These are phyloP conservation scores for Drosophila melanica DNA, from an alignment of 1,140 invertebrate species.

Conservation along the genomic window DNA sequence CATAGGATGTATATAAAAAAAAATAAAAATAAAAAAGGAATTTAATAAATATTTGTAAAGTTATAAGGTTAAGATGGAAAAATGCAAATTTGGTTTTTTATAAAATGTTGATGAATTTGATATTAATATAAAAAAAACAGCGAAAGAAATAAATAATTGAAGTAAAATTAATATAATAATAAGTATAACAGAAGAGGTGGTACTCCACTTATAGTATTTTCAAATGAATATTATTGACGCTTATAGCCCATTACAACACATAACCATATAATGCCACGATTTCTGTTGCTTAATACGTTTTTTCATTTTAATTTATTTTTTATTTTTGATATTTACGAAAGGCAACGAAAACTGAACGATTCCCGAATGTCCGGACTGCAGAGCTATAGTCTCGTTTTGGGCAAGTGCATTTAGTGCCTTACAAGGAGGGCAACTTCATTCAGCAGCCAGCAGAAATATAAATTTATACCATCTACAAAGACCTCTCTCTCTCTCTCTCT, in stretches of 20 bases:
- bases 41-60: too few species aligned
- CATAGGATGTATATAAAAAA: too few species aligned
- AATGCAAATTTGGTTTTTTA: too few species aligned
- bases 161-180: too few species aligned
- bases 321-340: conserved; percentile 29
- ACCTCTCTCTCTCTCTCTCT: neutral
- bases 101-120: too few species aligned
- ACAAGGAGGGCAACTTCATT: conserved; percentile 51
- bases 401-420: conserved; percentile 39
- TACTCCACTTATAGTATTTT: neutral
- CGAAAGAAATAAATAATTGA: too few species aligned
- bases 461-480: conserved; percentile 36
- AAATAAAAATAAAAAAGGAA: neutral
- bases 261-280: neutral
- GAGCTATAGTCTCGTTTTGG: conserved; percentile 22
- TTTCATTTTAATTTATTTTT: too few species aligned
- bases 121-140: too few species aligned
- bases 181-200: too few species aligned
- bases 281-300: conserved; percentile 3
- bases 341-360: conserved; percentile 5
- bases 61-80: too few species aligned
- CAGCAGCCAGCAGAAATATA: conserved; percentile 26
- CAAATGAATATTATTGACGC: neutral
- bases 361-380: neutral
- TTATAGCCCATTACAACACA: too few species aligned